Percentiles rank a stretch among this genome's conserved stretches.
These are phyloP conservation scores for Poeciliopsis presidionis DNA, from an alignment of 2,797 vertebrate genomes.

Conservation along the genomic window DNA sequence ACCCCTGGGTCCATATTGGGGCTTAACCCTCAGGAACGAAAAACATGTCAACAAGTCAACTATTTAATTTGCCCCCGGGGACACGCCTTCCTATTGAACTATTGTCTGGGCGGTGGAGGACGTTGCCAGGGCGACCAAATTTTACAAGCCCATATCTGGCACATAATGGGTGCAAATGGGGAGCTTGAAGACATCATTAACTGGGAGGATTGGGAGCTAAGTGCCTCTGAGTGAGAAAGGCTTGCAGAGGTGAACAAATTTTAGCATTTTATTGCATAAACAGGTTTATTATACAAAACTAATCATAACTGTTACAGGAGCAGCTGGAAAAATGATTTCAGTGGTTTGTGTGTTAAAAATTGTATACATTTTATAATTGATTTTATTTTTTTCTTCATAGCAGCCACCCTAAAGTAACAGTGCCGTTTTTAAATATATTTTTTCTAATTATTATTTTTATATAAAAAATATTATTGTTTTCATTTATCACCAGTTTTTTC, in stretches of 20 bases:
- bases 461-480: background rate
- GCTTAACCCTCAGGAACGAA: constrained; percentile 84
- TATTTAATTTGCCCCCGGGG: constrained; percentile 85
- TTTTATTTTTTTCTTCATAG: background rate
- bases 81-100: constrained; percentile 84
- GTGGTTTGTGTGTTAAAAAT: background rate
- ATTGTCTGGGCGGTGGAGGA: constrained; percentile 78
- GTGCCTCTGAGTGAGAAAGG: constrained; percentile 57
- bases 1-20: constrained; percentile 75
- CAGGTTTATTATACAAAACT: background rate
- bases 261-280: constrained; percentile 26
- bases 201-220: constrained; percentile 70
- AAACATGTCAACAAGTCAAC: constrained; percentile 89
- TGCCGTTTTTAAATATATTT: background rate
- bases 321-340: background rate
- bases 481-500: no score
- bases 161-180: constrained; percentile 82
- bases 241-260: constrained; percentile 49
- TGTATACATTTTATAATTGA: background rate
- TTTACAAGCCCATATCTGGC: constrained; percentile 86
- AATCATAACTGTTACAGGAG: background rate
- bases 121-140: constrained; percentile 79
- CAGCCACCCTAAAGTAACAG: background rate
- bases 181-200: constrained; percentile 87
- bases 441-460: background rate